These are phyloP conservation scores for Brachymystax lenok DNA, from an alignment of 2,797 vertebrate species.

Conservation along the genomic window DNA sequence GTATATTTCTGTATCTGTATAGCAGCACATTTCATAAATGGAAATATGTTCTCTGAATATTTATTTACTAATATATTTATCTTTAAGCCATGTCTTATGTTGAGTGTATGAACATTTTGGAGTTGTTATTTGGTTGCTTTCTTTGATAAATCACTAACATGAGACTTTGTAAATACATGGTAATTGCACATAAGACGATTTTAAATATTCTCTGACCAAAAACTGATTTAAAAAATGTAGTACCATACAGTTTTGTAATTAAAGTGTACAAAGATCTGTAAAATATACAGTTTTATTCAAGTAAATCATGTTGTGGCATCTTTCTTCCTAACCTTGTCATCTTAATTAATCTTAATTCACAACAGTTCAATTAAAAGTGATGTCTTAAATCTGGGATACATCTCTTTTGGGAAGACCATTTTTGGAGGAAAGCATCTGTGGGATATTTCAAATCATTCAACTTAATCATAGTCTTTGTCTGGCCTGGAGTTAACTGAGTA, in stretches of 20 bases:
- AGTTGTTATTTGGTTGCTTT: slow-evolving; percentile 80
- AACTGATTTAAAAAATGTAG: slow-evolving; percentile 93
- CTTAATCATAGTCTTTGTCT: not conserved
- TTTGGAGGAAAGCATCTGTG: not conserved
- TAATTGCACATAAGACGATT: slow-evolving; percentile 97
- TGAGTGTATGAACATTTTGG: slow-evolving; percentile 90
- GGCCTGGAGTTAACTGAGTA: not conserved
- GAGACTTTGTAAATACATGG: slow-evolving; percentile 95
- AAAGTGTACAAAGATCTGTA: slow-evolving; percentile 98
- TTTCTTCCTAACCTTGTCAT: slow-evolving; percentile 38
- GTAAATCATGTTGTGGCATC: slow-evolving; percentile 57
- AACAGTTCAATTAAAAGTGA: not conserved
- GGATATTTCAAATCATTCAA: not conserved
- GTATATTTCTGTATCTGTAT: slow-evolving; percentile 98
- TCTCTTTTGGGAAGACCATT: not conserved
- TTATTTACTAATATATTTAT: slow-evolving; percentile 99
- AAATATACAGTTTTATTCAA: slow-evolving; percentile 99
- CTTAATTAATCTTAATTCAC: not conserved
- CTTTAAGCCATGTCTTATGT: slow-evolving; percentile 99
- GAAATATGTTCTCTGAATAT: slow-evolving; percentile 99
- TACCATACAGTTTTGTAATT: slow-evolving; percentile 97
- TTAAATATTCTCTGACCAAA: slow-evolving; percentile 98
- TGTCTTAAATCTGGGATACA: not conserved
- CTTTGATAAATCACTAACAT: slow-evolving; percentile 94
- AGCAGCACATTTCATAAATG: slow-evolving; percentile 99